phyloP scores from a whole-genome alignment of 2,113 vertebrate species.

The Drymodes brunneopygia region DNA sequence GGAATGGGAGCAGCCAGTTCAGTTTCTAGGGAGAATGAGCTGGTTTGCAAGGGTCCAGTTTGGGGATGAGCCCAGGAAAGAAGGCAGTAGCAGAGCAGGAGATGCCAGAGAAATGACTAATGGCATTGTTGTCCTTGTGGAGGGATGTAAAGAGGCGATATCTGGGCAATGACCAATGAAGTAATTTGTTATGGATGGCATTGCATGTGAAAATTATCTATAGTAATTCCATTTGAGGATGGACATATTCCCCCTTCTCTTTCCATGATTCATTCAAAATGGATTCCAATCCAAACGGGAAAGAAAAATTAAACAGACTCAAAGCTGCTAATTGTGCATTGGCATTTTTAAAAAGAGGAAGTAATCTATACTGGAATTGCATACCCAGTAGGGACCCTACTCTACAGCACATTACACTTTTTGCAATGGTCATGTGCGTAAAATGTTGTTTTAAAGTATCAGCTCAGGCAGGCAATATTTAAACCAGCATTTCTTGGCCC shows the following conservation, averaged over 20 bases:
- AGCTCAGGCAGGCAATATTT: not conserved
- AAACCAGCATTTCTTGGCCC: not conserved
- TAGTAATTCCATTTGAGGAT: not conserved
- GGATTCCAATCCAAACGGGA: not conserved
- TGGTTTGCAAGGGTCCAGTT: not conserved
- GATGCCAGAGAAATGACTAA: constrained; percentile 27
- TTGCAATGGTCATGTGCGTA: not conserved
- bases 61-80: not conserved
- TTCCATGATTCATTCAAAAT: constrained; percentile 19
- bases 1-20: not conserved
- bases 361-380: not conserved
- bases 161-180: constrained; percentile 4
- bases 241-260: not conserved
- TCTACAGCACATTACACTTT: not conserved
- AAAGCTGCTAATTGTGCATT: not conserved
- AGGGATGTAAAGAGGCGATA: constrained; percentile 8
- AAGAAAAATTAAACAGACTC: constrained; percentile 10
- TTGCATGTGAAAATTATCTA: constrained; percentile 38
- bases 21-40: not conserved
- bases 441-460: not conserved
- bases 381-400: not conserved
- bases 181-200: constrained; percentile 52
- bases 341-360: not conserved
- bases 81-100: not conserved
- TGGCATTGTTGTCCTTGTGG: not conserved